Evolutionary conservation across 2,888 invertebrate genomes (phyloP), one percentile per base, ranked within the genome.

Genomic region (Microplitis manilae): DNA sequence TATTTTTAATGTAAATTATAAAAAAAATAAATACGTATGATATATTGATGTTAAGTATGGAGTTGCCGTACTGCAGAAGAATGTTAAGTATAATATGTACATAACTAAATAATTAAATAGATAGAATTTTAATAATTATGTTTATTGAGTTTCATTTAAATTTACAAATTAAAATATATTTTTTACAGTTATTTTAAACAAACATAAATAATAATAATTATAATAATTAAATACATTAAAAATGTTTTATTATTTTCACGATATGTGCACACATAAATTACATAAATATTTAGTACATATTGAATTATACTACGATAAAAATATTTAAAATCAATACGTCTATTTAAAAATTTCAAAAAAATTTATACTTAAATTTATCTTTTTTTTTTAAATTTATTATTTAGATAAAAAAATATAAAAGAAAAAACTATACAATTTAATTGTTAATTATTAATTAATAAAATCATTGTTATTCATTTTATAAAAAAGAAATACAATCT

Each of bases 231-330:
- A 88, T 86, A 88, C 87, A 83, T 87, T 87, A 85, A 86, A 88
- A 8, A 6, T 86, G 87, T 88, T 87, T 87, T 68, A 87, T 87
- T 68, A 87, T 88, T 87, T 84, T 81, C 80, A 86, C 84, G 87
- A 88, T 88, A 88, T 87, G 87, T 88, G 82, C 87, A 87, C 87
- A 87, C 87, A 87, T 87, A 88, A 88, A 87, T 86, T 88, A 87
- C 87, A 88, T 86, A 87, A 86, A 88, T 87, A 87, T 86, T 83
- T 84, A 84, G 85, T 74, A 30, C 9, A 65, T 30, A 30, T 68
- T 68, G 86, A 41, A 38, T 50, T 50, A 4, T 13, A 13, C 40
- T 38, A 15, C n/a, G 15, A 68, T 68, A 40, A 7, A n/a, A 68
- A 40, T 38, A 5, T 15, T 40, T 15, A n/a, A 40, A 7, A 15